Conservation (phyloP, 1,140 invertebrate genomes). For the Drosophila varians region DNA sequence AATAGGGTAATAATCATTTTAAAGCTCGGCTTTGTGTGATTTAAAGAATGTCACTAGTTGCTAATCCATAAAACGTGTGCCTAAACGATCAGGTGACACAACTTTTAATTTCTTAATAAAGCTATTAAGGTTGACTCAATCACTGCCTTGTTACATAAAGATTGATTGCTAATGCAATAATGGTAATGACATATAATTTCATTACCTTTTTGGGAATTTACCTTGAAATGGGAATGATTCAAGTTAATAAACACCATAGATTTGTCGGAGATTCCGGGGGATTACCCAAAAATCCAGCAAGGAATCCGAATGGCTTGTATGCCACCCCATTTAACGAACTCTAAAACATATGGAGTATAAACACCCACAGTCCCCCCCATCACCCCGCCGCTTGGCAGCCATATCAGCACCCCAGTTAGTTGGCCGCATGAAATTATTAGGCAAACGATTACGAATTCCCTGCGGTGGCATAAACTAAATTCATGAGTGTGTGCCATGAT, state of each 20-base stretch:
- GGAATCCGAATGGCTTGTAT: slow-evolving; percentile 37
- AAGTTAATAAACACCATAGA: slow-evolving; percentile 7
- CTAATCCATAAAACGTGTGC: slow-evolving; percentile 9
- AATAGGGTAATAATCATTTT: not conserved
- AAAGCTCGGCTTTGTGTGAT: not conserved
- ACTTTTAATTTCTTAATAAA: slow-evolving; percentile 30
- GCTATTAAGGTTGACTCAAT: slow-evolving; percentile 23
- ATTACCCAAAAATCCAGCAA: slow-evolving; percentile 10
- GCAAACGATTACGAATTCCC: slow-evolving; percentile 78
- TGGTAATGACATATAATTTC: slow-evolving; percentile 14
- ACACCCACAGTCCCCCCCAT: not conserved
- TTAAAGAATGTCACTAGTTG: no score
- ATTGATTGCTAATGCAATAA: not conserved
- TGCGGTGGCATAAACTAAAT: slow-evolving; percentile 82
- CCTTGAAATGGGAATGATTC: not conserved
- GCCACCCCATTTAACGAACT: slow-evolving; percentile 27
- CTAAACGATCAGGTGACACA: not conserved
- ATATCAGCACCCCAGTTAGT: slow-evolving; percentile 6
- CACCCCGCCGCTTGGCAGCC: not conserved
- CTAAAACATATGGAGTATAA: slow-evolving; percentile 4
- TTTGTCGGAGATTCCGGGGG: slow-evolving; percentile 18
- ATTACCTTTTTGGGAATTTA: not conserved
- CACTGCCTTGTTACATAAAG: slow-evolving; percentile 1
- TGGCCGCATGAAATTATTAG: slow-evolving; percentile 71
- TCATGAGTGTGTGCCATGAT: slow-evolving; percentile 78